Evolutionary conservation across 2,797 vertebrate genomes (phyloP), one percentile per base, ranked within the genome.

Genomic region (Sebastes steindachneri): DNA sequence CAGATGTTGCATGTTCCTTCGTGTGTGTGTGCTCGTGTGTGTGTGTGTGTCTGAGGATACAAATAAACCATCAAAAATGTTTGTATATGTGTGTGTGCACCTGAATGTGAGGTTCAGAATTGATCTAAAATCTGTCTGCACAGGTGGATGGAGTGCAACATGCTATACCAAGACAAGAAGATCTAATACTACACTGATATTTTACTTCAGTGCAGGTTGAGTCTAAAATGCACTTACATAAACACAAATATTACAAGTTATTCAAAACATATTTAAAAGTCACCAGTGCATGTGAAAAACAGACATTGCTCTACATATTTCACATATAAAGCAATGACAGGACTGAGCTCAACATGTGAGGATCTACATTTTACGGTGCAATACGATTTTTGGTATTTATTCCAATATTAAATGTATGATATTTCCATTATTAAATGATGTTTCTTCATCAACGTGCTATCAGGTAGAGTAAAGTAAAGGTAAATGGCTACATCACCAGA

Each of bases 1-100:
- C 90, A 92, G 91, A 91, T 92, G 86, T 33, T 90, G 82, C 62
- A 69, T 81, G 74, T 73, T 33, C 14, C 26, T 69, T 9, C 15
- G 19, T 60, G 15, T 17, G 25, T 35, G 29, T 74, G 75, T 69
- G 64, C 6, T 7, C 1, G 29, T 71, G 75, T 70, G 64, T 72
- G 62, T 37, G 54, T 81, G 68, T 77, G 65, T 77, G 65, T 65
- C 8, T 28, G 73, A 79, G 59, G 73, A 55, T 74, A 79, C 79
- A 89, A 79, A 86, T 72, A 87, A 86, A 75, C 73, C 65, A 86
- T 86, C 26, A 82, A 3, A 83, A 84, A 57, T 58, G n/a, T 75
- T 60, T 65, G 1, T 37, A 11, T 53, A 62, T 57, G 51, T 79
- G 62, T 37, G 53, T 69, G 54, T 60, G 2, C 26, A 77, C 63